Evolutionary conservation across 64 coral and sea anemone genomes (phyloP), one percentile per base, ranked within the genome.

Genomic region (Pocillopora verrucosa): DNA sequence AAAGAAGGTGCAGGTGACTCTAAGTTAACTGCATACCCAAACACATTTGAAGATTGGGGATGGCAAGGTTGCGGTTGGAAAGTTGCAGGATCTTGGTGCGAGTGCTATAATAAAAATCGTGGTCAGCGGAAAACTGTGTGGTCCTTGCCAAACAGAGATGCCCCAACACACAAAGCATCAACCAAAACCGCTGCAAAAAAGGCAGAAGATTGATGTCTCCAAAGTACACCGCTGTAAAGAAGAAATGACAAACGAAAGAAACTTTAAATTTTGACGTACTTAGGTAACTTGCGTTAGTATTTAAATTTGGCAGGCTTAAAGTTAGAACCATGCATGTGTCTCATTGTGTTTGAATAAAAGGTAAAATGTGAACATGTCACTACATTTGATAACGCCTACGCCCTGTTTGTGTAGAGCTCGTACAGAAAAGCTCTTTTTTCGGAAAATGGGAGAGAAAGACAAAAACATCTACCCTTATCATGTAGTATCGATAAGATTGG

Each of bases 11-110:
- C 65, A 9, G 89, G 89, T 16, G 17, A 7, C 5, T 64, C 20
- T 19, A 84, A 83, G 16, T 60, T 22, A 59, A 80, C 65, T 56
- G 79, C 78, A 13, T 35, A 19, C 79, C 60, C 79, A 4, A 82
- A 82, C 58, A 36, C 60, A 15, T 13, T 16, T 4, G 2, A 16
- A 37, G 61, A 65, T 35, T 82, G 80, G 80, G 61, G 80, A 38
- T 65, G 61, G 80, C 34, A 82, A 6, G 79, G 79, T 20, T 82
- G 79, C 61, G 34, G 9, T 30, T 82, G 60, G 79, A 15, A 65
- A 37, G 0, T 65, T 11, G 79, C 79, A 38, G 60, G 79, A 16
- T 82, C 79, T 65, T 16, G 2, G 4, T 82, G 80, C 26, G 4
- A 17, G 1, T 82, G 80, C 59, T 34, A 65, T 14, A 82, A 82